These are phyloP conservation scores for Marmota monax DNA, from an alignment of 2,113 vertebrate genomes.

Conservation along the genomic window DNA sequence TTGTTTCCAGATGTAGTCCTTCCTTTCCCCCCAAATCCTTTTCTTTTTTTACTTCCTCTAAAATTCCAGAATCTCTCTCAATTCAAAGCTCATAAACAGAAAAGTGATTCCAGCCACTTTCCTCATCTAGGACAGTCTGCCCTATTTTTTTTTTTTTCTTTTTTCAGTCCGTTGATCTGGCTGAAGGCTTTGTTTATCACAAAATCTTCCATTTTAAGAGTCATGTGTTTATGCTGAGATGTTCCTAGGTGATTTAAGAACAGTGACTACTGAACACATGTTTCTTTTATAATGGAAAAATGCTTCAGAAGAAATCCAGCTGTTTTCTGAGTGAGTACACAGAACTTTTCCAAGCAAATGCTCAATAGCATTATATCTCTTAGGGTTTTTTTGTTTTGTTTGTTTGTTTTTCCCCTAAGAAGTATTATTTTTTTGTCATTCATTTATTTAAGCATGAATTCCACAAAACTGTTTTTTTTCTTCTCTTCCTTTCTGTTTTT, in stretches of 20 bases:
- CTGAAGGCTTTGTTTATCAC: constrained; percentile 67
- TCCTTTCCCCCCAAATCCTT: neutral
- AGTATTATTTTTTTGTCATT: neutral
- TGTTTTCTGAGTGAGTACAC: constrained; percentile 54
- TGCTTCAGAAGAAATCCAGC: constrained; percentile 40
- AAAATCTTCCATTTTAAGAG: constrained; percentile 63
- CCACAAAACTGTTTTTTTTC: neutral
- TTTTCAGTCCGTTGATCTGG: constrained; percentile 57
- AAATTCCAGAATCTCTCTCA: constrained; percentile 43
- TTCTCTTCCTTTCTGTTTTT: constrained; percentile 32
- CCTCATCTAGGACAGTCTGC: constrained; percentile 57
- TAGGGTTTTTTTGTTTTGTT: neutral
- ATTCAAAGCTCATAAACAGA: constrained; percentile 50
- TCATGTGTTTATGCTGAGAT: constrained; percentile 56
- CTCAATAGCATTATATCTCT: neutral
- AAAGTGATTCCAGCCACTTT: constrained; percentile 62
- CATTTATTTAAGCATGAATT: constrained; percentile 55
- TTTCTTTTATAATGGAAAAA: constrained; percentile 72
- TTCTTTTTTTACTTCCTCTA: constrained; percentile 37
- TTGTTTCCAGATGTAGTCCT: constrained; percentile 61
- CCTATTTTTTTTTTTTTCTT: constrained; percentile 59
- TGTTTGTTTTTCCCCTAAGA: neutral
- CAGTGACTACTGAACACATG: constrained; percentile 32
- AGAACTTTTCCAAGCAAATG: constrained; percentile 20
- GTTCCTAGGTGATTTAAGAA: constrained; percentile 67